These are phyloP conservation scores for Darevskia mixta DNA, from an alignment of 2,797 vertebrate species.

Conservation along the genomic window DNA sequence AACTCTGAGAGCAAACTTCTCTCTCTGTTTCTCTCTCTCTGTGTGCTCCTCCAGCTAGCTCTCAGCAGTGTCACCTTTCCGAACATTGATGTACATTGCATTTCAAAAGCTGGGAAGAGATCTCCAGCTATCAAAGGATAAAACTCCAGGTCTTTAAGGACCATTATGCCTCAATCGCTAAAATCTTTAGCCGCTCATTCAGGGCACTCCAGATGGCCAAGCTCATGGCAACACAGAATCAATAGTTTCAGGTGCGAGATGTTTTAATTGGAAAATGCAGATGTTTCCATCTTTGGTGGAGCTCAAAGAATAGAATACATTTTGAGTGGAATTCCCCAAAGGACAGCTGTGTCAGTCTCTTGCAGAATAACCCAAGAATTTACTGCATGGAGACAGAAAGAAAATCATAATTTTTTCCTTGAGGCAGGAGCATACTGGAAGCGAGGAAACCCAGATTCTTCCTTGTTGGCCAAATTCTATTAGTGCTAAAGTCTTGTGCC, in stretches of 20 bases:
- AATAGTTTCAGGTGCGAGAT: not conserved
- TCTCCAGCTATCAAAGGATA: not conserved
- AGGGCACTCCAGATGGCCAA: not conserved
- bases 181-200: not conserved
- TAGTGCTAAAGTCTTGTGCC: not conserved
- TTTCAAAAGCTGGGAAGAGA: not conserved
- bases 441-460: not conserved
- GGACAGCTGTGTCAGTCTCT: not conserved
- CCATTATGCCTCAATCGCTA: not conserved
- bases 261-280: not conserved
- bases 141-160: not conserved
- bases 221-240: not conserved
- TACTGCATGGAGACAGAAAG: not conserved
- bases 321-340: not conserved
- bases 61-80: not conserved
- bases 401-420: not conserved
- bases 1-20: not conserved
- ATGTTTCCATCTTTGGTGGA: not conserved
- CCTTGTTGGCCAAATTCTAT: conserved; percentile 1
- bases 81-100: not conserved
- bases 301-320: not conserved
- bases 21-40: too few relatives aligned
- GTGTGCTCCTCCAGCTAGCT: not conserved
- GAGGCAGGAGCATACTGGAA: not conserved
- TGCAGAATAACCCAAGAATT: not conserved